Conservation (phyloP, 1,140 invertebrate genomes). For the Hestina assimilis region DNA sequence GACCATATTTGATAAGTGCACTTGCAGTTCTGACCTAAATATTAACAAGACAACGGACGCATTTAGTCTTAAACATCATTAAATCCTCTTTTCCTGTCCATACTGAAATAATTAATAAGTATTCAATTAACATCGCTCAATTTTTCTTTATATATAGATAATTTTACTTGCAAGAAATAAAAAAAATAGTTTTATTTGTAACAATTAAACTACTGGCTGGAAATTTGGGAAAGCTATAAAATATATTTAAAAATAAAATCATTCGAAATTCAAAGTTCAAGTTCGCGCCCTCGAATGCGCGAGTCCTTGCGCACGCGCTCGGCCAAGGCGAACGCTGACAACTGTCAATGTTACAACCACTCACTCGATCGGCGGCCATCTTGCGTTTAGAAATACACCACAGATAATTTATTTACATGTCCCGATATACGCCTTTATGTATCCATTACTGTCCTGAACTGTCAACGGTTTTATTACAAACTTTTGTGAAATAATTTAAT, state of each 20-base stretch:
- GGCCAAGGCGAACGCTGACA: conserved; percentile 63
- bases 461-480: neutral
- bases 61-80: too few species aligned
- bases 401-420: conserved; percentile 9
- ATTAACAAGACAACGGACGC: too few species aligned
- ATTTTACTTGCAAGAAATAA: too few species aligned
- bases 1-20: conserved; percentile 41
- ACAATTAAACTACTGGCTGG: too few species aligned
- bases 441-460: too few species aligned
- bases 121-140: too few species aligned
- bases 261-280: conserved; percentile 45
- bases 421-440: conserved; percentile 13
- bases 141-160: too few species aligned
- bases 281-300: conserved; percentile 38
- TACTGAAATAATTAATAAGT: too few species aligned
- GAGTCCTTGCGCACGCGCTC: conserved; percentile 64
- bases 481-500: neutral
- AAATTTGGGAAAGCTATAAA: too few species aligned
- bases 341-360: conserved; percentile 72
- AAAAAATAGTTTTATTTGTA: too few species aligned
- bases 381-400: conserved; percentile 47
- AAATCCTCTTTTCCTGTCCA: too few species aligned
- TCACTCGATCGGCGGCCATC: conserved; percentile 48
- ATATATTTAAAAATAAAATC: conserved; percentile 20
- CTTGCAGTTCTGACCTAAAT: conserved; percentile 5